phyloP scores from a whole-genome alignment of 23 tunicate species.

The Ciona savignyi region DNA sequence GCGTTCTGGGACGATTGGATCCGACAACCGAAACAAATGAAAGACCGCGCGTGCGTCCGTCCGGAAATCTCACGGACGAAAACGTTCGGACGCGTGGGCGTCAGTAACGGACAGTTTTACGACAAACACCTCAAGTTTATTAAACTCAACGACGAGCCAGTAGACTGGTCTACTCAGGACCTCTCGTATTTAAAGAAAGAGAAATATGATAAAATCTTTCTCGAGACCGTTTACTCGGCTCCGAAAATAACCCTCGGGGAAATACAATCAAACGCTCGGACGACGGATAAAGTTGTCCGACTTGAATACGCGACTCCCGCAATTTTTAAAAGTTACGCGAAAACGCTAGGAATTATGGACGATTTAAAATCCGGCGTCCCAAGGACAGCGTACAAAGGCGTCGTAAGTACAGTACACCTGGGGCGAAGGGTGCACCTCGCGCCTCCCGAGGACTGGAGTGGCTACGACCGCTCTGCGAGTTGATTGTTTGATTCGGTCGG shows the following conservation, averaged over 20 bases:
- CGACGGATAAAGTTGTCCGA: constrained; percentile 16
- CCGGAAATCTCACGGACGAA: constrained; percentile 92
- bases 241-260: constrained; percentile 1
- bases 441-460: constrained; percentile 59
- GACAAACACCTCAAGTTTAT: constrained; percentile 83
- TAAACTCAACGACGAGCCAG: constrained; percentile 23
- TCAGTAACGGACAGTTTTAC: constrained; percentile 92
- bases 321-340: constrained; percentile 43
- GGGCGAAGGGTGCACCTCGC: constrained; percentile 39
- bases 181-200: constrained; percentile 36
- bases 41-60: constrained; percentile 69
- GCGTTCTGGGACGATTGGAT: constrained; percentile 99
- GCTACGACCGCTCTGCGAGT: constrained; percentile 29
- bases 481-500: background rate
- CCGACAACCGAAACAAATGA: constrained; percentile 68
- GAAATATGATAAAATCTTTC: constrained; percentile 46
- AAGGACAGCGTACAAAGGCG: constrained; percentile 79
- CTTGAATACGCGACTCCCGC: constrained; percentile 26
- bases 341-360: constrained; percentile 66
- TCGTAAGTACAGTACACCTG: constrained; percentile 41
- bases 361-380: constrained; percentile 97
- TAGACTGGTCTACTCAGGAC: constrained; percentile 60
- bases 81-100: constrained; percentile 91
- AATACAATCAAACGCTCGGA: background rate
- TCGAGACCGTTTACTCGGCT: constrained; percentile 14